Evolutionary conservation across 1,140 invertebrate genomes (phyloP), one percentile per base, ranked within the genome.

Genomic region (Caerostris darwini): DNA sequence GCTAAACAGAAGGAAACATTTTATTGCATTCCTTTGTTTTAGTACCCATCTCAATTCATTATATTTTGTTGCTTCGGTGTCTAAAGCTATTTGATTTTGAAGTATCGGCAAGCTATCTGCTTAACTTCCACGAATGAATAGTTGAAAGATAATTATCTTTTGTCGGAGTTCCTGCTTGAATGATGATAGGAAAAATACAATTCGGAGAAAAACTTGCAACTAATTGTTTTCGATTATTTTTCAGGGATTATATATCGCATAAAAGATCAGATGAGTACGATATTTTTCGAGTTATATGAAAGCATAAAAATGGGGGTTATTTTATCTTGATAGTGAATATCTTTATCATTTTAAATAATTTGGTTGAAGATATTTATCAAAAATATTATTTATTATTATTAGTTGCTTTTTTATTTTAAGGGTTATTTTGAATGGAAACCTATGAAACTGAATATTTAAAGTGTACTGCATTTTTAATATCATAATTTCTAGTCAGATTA

Each of bases 161-260:
- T 34, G 8, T 81, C 34, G 50, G 34, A 50, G 34, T 81, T 54
- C 54, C 54, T 57, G 14, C 50, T 19, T 17, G 54, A 58, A n/a
- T 57, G 14, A 58, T 85, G 57, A n/a, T 4, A 17, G 17, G 19
- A 57, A 17, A 58, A 85, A 85, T 85, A 57, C 10, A 83, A 83
- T 5, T 81, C 53, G 71, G 71, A 54, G 53, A 50, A 81, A 50
- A 81, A 50, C 71, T 50, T 12, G n/a, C 34, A 14, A 56, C n/a
- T 85, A 57, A 85, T 85, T 85, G 82, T 85, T 85, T 85, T 58
- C 56, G 56, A 85, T 85, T n/a, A n/a, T 77, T 77, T 34, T 34
- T 12, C 34, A 8, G 19, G 50, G 69, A 77, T 7, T 77, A 77
- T 19, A 77, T 53, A 34, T 10, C 7, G 34, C 12, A 10, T 77